Evolutionary conservation across 2,797 vertebrate genomes (phyloP).

Genomic region (Oreochromis grahami): DNA sequence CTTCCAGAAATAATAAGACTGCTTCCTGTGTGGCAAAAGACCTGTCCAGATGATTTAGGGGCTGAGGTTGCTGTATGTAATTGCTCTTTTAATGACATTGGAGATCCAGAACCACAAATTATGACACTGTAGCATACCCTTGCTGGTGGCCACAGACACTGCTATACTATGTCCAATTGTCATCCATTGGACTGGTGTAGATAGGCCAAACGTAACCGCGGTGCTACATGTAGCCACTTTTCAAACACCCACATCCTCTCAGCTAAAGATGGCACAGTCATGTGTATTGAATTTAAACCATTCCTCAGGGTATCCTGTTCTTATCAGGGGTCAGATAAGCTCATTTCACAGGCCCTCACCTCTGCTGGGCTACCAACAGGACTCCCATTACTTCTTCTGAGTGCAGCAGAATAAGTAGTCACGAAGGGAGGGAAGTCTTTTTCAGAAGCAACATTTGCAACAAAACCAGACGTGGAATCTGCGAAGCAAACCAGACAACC

Average conservation of each 20-base stretch:
- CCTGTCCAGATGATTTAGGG: conserved; percentile 63
- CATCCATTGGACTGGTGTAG: background rate
- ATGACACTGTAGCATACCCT: conserved; percentile 17
- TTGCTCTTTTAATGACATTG: conserved; percentile 40
- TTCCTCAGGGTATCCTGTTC: conserved; percentile 62
- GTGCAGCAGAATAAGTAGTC: background rate
- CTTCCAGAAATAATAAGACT: conserved; percentile 46
- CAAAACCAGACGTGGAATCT: background rate
- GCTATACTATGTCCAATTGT: background rate
- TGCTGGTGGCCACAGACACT: background rate
- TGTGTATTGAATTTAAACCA: conserved; percentile 61
- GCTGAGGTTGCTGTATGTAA: conserved; percentile 42
- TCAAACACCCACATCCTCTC: conserved; percentile 32
- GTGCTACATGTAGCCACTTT: conserved; percentile 10
- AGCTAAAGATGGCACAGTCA: conserved; percentile 51
- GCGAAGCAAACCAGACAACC: conserved; percentile 18
- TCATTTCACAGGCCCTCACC: conserved; percentile 67
- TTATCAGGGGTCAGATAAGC: conserved; percentile 75
- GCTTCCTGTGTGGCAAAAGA: conserved; percentile 54
- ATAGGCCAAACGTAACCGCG: background rate
- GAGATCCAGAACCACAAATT: conserved; percentile 33
- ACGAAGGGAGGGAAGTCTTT: background rate
- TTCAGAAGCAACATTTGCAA: conserved; percentile 11
- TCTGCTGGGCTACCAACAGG: conserved; percentile 41
- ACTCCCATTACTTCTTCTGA: background rate